phyloP scores from a whole-genome alignment of 2,797 vertebrate genomes.

The Fundulus diaphanus region DNA sequence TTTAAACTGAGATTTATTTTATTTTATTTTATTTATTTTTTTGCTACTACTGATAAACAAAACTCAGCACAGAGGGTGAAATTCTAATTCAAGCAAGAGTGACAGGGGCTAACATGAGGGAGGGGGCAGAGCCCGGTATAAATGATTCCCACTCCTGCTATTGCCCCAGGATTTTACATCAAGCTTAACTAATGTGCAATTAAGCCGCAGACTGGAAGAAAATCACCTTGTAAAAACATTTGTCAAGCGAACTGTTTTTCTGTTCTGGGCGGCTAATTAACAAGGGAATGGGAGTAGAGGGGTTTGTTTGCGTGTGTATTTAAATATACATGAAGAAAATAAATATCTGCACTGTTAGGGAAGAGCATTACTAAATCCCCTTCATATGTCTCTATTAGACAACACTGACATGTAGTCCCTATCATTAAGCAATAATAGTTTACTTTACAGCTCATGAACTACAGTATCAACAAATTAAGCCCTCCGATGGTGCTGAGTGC shows the following conservation, averaged over 20 bases:
- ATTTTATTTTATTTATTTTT: slow-evolving; percentile 5
- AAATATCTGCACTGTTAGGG: slow-evolving; percentile 78
- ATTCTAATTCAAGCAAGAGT: slow-evolving; percentile 68
- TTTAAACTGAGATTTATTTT: not conserved
- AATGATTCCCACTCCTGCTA: slow-evolving; percentile 74
- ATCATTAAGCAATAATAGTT: slow-evolving; percentile 88
- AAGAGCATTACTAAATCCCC: slow-evolving; percentile 74
- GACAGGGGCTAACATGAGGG: slow-evolving; percentile 56
- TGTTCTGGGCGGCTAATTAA: slow-evolving; percentile 82
- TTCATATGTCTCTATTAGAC: slow-evolving; percentile 85
- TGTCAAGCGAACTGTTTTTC: slow-evolving; percentile 82
- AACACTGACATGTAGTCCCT: slow-evolving; percentile 79
- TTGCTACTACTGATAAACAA: slow-evolving; percentile 65
- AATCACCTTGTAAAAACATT: slow-evolving; percentile 88
- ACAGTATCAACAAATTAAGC: slow-evolving; percentile 84
- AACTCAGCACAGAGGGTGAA: slow-evolving; percentile 42
- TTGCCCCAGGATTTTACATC: slow-evolving; percentile 80
- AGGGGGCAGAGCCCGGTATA: slow-evolving; percentile 71
- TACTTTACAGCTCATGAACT: slow-evolving; percentile 86
- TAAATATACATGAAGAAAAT: slow-evolving; percentile 82
- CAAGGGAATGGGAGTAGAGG: slow-evolving; percentile 72
- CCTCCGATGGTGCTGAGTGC: slow-evolving; percentile 71
- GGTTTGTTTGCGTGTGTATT: slow-evolving; percentile 79
- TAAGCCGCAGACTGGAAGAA: slow-evolving; percentile 83
- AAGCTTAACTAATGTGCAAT: slow-evolving; percentile 86